Conservation (phyloP, 2,888 invertebrate genomes). For the Pediacus dermestoides region DNA sequence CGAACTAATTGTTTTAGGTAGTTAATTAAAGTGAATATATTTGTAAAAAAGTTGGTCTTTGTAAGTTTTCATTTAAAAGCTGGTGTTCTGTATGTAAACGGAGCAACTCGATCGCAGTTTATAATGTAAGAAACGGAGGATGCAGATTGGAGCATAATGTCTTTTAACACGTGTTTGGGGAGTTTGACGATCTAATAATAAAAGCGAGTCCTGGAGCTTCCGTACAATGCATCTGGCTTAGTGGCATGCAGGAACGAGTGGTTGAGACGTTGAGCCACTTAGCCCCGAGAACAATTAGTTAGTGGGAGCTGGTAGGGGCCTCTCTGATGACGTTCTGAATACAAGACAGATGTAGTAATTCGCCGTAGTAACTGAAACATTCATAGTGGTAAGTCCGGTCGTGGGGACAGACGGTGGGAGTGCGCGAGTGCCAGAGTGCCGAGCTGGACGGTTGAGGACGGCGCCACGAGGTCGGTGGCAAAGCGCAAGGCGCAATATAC, state of each 20-base stretch:
- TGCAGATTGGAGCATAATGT: constrained; percentile 21
- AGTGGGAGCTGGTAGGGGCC: no score
- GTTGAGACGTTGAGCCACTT: constrained; percentile 12
- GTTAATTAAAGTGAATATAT: constrained; percentile 3
- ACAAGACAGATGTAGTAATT: constrained; percentile 36
- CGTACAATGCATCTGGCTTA: no score
- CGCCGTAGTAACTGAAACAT: constrained; percentile 27
- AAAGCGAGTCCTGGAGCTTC: no score
- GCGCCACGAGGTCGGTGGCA: constrained; percentile 42
- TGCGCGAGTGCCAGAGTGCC: constrained; percentile 40
- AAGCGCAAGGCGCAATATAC: constrained; percentile 34
- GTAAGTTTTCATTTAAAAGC: constrained; percentile 7
- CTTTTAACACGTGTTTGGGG: constrained; percentile 28
- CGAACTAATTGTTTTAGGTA: constrained; percentile 6
- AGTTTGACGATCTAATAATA: constrained; percentile 27
- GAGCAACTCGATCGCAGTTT: constrained; percentile 12
- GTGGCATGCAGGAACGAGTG: no score
- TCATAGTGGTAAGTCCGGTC: constrained; percentile 30
- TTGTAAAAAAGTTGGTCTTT: not conserved
- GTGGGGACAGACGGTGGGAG: constrained; percentile 23
- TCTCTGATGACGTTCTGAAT: constrained; percentile 19
- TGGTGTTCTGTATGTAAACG: constrained; percentile 3
- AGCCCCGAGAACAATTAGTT: constrained; percentile 9
- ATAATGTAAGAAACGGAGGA: constrained; percentile 24
- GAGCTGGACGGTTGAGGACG: constrained; percentile 36